Evolutionary conservation across 1,140 invertebrate species (phyloP), one percentile per base, ranked within the genome.

Genomic region (Apocrypta bakeri): DNA sequence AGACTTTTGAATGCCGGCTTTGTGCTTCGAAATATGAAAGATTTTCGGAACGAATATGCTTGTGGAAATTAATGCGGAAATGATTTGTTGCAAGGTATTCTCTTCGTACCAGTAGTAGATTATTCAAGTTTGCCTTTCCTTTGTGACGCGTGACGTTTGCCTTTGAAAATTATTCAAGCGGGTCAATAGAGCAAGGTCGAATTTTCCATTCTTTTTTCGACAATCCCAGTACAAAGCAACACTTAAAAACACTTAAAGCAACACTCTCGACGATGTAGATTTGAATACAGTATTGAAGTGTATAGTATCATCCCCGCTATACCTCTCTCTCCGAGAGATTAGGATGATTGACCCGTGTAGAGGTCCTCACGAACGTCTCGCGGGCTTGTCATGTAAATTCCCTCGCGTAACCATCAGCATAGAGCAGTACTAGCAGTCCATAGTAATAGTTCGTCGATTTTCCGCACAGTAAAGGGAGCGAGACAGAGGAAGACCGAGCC

Each of bases 391-490:
- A 31, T 48, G 63, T 81, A 81, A 68, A 81, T 75, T 75, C 37
- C 21, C 48, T 4, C 17, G 48, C 14, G 42, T 17, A n/a, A n/a
- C 42, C 2, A 56, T 56, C 48, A 21, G 12, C 33, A 37, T 37
- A 37, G 33, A 17, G 42, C 11, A 42, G 40, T 42, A 42, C 9
- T 14, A 48, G 24, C 29, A 63, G 66, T 25, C 37, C 48, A 56
- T 56, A 42, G 33, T 80, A 73, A 74, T 81, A 66, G 71, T 7
- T 42, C 27, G 69, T 72, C 74, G 73, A 81, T 75, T 82, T 76
- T 78, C 21, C n/a, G 48, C 69, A n/a, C 42, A 27, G 27, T 21
- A 17, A 0, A 56, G 48, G 33, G n/a, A n/a, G n/a, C n/a, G n/a
- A n/a, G n/a, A n/a, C n/a, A n/a, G n/a, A n/a, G n/a, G n/a, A n/a